These are phyloP conservation scores for Scelioninae gen. 1 DNA, from an alignment of 2,888 invertebrate genomes.

Conservation along the genomic window DNA sequence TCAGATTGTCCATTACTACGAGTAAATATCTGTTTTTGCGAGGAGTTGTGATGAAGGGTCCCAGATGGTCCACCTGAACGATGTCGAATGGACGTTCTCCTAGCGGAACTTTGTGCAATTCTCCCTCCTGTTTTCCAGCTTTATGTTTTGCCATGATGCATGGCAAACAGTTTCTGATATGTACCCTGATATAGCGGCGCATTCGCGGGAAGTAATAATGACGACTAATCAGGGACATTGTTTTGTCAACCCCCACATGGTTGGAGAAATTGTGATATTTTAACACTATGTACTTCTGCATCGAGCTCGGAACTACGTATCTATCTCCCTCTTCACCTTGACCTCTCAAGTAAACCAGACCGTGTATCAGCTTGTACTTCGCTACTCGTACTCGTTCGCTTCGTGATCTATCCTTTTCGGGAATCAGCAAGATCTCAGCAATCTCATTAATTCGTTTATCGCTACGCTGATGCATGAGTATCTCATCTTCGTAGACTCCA, in stretches of 20 bases:
- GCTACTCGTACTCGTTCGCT: too few relatives aligned
- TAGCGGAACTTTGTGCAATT: conserved; percentile 70
- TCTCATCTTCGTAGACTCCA: not conserved
- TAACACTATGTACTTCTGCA: too few relatives aligned
- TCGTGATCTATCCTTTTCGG: too few relatives aligned
- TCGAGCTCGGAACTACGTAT: too few relatives aligned
- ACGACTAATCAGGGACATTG: conserved; percentile 30
- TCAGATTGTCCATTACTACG: conserved; percentile 67
- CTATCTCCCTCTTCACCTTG: too few relatives aligned
- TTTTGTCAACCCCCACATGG: conserved; percentile 43
- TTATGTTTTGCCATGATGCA: conserved; percentile 54
- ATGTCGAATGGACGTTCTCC: conserved; percentile 66
- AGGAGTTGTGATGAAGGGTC: conserved; percentile 55
- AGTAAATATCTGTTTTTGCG: conserved; percentile 66
- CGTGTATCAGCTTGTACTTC: too few relatives aligned
- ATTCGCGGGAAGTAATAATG: conserved; percentile 70
- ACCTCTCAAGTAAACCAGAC: too few relatives aligned
- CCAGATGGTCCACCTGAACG: conserved; percentile 67
- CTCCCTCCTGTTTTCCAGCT: conserved; percentile 60
- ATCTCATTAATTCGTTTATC: too few relatives aligned
- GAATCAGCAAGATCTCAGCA: too few relatives aligned
- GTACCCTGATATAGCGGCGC: conserved; percentile 41
- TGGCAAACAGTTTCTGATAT: conserved; percentile 70
- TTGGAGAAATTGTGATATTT: conserved; percentile 36
- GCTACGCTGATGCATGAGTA: conserved; percentile 62